Base-by-base conservation (phyloP, 2,797 vertebrate genomes). In the Scarus forsteni region DNA sequence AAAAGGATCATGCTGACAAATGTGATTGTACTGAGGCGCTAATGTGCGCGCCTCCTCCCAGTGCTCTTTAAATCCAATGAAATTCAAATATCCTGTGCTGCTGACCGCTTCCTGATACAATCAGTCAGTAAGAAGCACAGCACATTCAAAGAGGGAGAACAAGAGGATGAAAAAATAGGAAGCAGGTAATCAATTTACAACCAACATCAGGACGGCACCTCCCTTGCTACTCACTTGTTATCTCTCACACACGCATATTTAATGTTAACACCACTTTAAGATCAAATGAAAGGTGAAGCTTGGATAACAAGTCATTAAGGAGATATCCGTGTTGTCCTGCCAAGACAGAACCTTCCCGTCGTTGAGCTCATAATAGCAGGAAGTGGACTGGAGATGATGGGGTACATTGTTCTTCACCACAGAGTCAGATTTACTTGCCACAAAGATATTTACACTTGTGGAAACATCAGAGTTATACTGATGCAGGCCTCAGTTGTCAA, bases 1-100 rank as follows among this genome's bases (percentile, higher is more conserved):
- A 97, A 98, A 97, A 95, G 96, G 96, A 97, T 97, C 96, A 95
- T 86, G 95, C 96, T 96, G 96, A 96, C 96, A 98, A 97, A 98
- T 96, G 95, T 78, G 94, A 99, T 98, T 97, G 95, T 95, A 94
- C 94, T 95, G 80, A 96, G 94, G 92, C 94, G 91, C 95, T 96
- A 96, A 96, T 92, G 95, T 86, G 85, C 67, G 67, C 95, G 93
- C 95, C 93, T 95, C 95, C 95, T 92, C 91, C 92, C 90, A 89
- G 91, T 89, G 86, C 94, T 95, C 94, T 94, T 96, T 96, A 96
- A 97, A 98, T 96, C 95, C 95, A 95, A 95, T 96, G 95, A 95
- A 95, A 97, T 94, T 94, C 94, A 96, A 97, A 95, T 91, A 94
- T 90, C 79, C 63, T 79, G 88, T 85, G 95, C 73, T 93, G 91